Evolutionary conservation across 2,113 vertebrate genomes (phyloP).

Genomic region (Polyodon spathula): DNA sequence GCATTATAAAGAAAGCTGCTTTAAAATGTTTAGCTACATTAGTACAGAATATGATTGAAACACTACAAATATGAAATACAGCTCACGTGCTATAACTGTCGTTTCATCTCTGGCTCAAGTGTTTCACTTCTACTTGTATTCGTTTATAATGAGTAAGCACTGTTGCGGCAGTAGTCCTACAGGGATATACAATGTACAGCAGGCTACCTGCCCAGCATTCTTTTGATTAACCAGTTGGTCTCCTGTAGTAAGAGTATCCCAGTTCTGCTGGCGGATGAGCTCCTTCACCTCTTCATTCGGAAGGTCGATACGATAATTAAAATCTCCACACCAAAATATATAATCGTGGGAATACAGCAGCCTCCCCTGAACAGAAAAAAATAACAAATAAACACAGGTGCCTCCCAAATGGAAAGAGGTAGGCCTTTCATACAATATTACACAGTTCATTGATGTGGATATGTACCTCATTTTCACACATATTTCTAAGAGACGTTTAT

Average conservation of each 20-base stretch:
- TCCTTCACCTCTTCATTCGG: constrained; percentile 97
- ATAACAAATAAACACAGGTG: constrained; percentile 12
- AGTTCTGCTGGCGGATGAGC: constrained; percentile 82
- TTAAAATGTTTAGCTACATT: too few species aligned
- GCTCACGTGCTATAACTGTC: too few species aligned
- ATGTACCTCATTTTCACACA: too few species aligned
- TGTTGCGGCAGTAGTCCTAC: too few species aligned
- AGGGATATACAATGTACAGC: neutral
- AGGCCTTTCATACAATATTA: neutral
- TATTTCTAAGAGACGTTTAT: too few species aligned
- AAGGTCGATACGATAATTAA: constrained; percentile 90
- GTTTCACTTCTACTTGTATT: too few species aligned
- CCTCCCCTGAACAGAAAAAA: constrained; percentile 63
- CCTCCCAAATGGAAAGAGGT: too few species aligned
- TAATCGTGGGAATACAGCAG: constrained; percentile 94
- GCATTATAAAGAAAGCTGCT: too few species aligned
- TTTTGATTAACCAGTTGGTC: constrained; percentile 92
- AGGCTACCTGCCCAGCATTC: constrained; percentile 72
- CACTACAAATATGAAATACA: too few species aligned
- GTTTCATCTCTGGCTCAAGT: too few species aligned
- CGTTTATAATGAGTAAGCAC: too few species aligned
- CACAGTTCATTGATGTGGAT: neutral
- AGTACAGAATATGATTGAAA: too few species aligned
- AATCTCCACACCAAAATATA: constrained; percentile 98
- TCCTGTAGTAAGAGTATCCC: constrained; percentile 81